phyloP scores from a whole-genome alignment of 2,113 vertebrate species.

The Baryphthengus martii region DNA sequence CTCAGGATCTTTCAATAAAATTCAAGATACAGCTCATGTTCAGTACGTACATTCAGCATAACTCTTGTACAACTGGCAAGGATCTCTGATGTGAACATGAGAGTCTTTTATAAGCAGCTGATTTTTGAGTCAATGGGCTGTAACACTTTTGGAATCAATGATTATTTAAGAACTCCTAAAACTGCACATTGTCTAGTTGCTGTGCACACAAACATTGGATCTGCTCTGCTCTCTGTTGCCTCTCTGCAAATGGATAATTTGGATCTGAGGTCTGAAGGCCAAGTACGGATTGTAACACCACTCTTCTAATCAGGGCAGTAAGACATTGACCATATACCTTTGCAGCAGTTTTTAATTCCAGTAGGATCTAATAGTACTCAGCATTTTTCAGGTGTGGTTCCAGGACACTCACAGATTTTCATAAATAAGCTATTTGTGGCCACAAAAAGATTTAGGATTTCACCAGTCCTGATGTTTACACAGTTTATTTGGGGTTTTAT shows the following conservation, averaged over 20 bases:
- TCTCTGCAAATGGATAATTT: background rate
- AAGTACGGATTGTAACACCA: background rate
- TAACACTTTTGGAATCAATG: conserved; percentile 67
- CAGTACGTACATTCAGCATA: background rate
- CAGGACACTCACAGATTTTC: background rate
- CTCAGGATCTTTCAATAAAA: background rate
- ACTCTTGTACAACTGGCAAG: background rate
- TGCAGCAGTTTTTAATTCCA: background rate
- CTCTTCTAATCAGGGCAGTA: background rate
- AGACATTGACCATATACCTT: background rate
- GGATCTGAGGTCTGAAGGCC: background rate
- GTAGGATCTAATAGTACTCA: background rate
- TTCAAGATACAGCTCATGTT: background rate
- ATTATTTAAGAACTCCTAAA: conserved; percentile 70
- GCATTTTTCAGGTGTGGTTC: background rate
- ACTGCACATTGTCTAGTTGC: background rate
- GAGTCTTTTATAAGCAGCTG: conserved; percentile 46
- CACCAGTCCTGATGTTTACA: background rate
- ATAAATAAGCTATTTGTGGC: background rate
- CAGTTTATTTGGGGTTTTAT: background rate
- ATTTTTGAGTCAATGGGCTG: conserved; percentile 68
- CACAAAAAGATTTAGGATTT: background rate
- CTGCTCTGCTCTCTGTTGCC: background rate
- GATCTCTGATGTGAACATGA: background rate
- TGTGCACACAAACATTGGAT: background rate